These are phyloP conservation scores for Sinocyclocheilus anophthalmus DNA, from an alignment of 2,113 vertebrate genomes.

Conservation along the genomic window DNA sequence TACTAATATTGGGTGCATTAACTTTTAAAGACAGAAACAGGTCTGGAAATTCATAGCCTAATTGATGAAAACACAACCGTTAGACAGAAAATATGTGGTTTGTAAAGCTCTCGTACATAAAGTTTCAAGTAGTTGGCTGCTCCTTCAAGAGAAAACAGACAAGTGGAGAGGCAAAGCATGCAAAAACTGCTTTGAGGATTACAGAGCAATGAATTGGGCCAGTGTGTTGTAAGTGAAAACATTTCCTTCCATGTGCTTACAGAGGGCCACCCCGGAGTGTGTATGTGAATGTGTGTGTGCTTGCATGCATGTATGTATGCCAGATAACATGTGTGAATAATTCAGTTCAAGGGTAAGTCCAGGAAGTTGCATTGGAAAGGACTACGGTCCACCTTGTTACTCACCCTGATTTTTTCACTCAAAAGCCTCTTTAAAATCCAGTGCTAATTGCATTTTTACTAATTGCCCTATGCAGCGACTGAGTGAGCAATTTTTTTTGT, in stretches of 20 bases:
- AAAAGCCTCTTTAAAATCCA: not conserved
- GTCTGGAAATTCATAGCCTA: not conserved
- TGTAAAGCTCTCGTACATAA: not conserved
- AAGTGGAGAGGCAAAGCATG: conserved; percentile 65
- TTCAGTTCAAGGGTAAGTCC: not conserved
- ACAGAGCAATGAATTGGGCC: conserved; percentile 74
- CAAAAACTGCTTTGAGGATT: conserved; percentile 73
- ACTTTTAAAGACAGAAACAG: not conserved
- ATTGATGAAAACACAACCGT: not conserved
- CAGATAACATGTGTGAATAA: not conserved
- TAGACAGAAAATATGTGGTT: conserved; percentile 13
- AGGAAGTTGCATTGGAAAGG: not conserved
- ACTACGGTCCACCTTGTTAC: not conserved
- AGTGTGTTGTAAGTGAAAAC: conserved; percentile 71
- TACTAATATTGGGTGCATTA: too few relatives aligned
- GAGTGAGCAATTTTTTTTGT: not conserved
- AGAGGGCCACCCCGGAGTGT: conserved; percentile 62
- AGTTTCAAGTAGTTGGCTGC: conserved; percentile 19
- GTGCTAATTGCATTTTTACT: not conserved
- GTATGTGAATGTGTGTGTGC: conserved; percentile 61
- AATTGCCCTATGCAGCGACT: not conserved
- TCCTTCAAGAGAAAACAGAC: conserved; percentile 59
- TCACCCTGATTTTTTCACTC: not conserved
- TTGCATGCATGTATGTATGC: not conserved
- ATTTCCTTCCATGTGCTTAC: conserved; percentile 67